Evolutionary conservation across 2,113 vertebrate species (phyloP), one percentile per base, ranked within the genome.

Genomic region (Tachycineta bicolor): DNA sequence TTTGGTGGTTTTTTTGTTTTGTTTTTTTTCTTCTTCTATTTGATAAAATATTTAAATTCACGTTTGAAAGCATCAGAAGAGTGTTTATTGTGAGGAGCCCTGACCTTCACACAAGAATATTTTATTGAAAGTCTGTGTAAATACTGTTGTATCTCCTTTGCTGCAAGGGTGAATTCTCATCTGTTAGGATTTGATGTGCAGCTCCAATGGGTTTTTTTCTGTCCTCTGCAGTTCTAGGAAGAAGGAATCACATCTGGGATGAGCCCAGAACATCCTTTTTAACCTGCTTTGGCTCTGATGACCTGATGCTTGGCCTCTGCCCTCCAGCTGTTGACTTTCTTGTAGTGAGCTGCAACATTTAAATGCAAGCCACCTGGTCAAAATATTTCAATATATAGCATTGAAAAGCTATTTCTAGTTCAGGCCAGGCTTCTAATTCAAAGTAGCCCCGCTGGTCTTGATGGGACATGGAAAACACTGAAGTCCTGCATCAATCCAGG

Each of bases 361-460:
- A 63, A 5, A 93, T 59, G 23, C 43, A 60, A 95, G 50, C 22
- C 76, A 55, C 26, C 52, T 55, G 47, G 52, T 25, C 63, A 76
- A 75, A 90, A 55, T 67, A 77, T 89, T 89, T 90, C 55, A 89
- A 80, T 92, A 81, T 77, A 87, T 74, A 83, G 26, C 24, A 44
- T 15, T 60, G 64, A 26, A 74, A 86, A 70, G 39, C 63, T 70
- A 59, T 77, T 92, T 93, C 71, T 74, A 31, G 43, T 59, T 70
- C 63, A 63, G 74, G 55, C 23, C 2, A 0, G 39, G 19, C 29
- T 80, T 58, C 80, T 89, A 90, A 94, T 92, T 92, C 94, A 75
- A 90, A 94, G 56, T 67, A 68, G 64, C 20, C 80, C 89, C 71
- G 91, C 69, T 97, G 95, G 9, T 89, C 95, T 94, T 46, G 81